Conservation (phyloP, 2,888 invertebrate species). For the Mantis religiosa region DNA sequence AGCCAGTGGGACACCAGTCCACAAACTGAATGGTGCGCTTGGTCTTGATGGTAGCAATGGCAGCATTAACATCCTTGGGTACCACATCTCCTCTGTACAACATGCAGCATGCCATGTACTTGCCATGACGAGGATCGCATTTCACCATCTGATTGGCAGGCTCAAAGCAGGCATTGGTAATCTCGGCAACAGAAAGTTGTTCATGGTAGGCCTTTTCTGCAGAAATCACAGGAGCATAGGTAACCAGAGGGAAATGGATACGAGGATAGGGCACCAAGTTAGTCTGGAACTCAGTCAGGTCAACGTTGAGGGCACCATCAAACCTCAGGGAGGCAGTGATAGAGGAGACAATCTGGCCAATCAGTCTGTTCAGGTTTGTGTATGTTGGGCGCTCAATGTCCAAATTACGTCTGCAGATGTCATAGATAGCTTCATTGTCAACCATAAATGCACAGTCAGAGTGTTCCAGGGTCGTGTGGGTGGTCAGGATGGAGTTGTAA, state of each 20-base stretch:
- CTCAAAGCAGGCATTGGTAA: constrained; percentile 94
- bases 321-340: constrained; percentile 91
- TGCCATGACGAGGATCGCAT: constrained; percentile 88
- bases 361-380: constrained; percentile 92
- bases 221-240: constrained; percentile 89
- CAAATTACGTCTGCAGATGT: constrained; percentile 90
- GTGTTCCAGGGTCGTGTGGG: constrained; percentile 92
- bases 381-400: constrained; percentile 95
- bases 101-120: constrained; percentile 96
- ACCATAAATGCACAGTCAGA: constrained; percentile 97
- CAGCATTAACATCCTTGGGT: constrained; percentile 91
- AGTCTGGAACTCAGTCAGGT: constrained; percentile 92
- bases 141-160: constrained; percentile 95
- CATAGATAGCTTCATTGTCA: constrained; percentile 84
- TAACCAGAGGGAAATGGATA: constrained; percentile 91
- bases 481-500: constrained; percentile 94
- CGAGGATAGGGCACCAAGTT: constrained; percentile 94
- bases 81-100: constrained; percentile 93
- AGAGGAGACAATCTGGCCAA: constrained; percentile 90
- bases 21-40: constrained; percentile 48
- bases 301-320: constrained; percentile 90
- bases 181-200: constrained; percentile 85
- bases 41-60: constrained; percentile 69
- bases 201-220: constrained; percentile 94
- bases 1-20: constrained; percentile 46